Evolutionary conservation across 92 coral and sea anemone genomes (phyloP), one percentile per base, ranked within the genome.

Genomic region (Plumapathes pennacea): DNA sequence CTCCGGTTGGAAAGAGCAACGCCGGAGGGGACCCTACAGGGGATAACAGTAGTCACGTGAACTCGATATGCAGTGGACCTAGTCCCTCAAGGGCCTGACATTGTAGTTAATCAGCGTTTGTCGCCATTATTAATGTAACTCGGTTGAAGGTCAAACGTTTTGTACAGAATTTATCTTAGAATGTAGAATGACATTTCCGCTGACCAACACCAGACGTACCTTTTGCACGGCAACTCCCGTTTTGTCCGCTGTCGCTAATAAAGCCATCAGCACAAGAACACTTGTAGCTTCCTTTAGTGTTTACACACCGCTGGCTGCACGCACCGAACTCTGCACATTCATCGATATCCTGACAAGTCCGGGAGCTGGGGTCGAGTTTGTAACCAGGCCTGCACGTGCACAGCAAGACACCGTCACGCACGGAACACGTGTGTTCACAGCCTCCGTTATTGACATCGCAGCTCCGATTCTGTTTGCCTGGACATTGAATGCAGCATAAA

Each of bases 341-440:
- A 29, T 92, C 69, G 3, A 88, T 32, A 51, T 92, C 98, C 23
- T 75, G 76, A 53, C 98, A 92, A 32, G 69, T 81, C 46, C 69
- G 77, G 11, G 72, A 12, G 62, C 67, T 56, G 15, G 70, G 25
- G 10, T 67, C 54, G 28, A 57, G 51, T 51, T 76, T 46, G 69
- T 64, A 92, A 10, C 98, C 98, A 42, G 53, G 33, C 85, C 90
- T 71, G 55, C 98, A 92, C 29, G 68, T 23, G 55, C 98, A 92
- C 24, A 84, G 38, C 12, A 82, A 88, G 14, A 69, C 78, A 30
- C 80, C 62, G 21, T 83, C 96, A 11, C 66, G 71, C 11, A 56
- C 48, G 14, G 85, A 76, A 49, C 98, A 92, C 55, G 72, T 81
- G 31, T 92, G 98, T 22, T 87, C 83, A 47, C 98, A 92, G 8